Percentiles rank a stretch among this genome's conserved stretches.
These are phyloP conservation scores for Drosophila incognita DNA, from an alignment of 2,888 invertebrate species.

Conservation along the genomic window DNA sequence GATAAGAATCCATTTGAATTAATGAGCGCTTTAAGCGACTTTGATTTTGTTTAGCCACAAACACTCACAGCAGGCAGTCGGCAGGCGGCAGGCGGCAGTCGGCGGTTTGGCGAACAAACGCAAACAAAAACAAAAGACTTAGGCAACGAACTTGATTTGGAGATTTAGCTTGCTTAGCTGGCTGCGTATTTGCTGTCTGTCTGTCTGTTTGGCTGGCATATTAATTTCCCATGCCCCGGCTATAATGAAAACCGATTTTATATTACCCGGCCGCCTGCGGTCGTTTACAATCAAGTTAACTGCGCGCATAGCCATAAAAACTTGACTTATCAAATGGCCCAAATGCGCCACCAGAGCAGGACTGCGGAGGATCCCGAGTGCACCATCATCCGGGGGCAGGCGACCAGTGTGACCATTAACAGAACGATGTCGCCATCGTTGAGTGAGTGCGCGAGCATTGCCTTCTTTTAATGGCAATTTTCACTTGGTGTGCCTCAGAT, in stretches of 20 bases:
- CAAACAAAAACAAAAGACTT: conserved; percentile 76
- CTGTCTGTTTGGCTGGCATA: conserved; percentile 43
- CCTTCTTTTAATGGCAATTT: conserved; percentile 77
- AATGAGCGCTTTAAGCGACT: conserved; percentile 72
- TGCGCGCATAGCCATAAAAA: conserved; percentile 74
- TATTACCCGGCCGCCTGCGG: conserved; percentile 75
- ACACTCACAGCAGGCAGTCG: conserved; percentile 56
- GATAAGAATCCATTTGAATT: conserved; percentile 80
- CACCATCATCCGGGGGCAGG: conserved; percentile 8
- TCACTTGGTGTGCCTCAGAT: conserved; percentile 51
- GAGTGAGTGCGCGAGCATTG: conserved; percentile 65
- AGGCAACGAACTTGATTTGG: conserved; percentile 72
- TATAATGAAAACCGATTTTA: conserved; percentile 76
- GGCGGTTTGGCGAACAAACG: conserved; percentile 17
- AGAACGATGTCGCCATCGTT: conserved; percentile 71
- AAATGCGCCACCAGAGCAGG: conserved; percentile 54
- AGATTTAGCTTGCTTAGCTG: conserved; percentile 42
- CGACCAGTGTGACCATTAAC: conserved; percentile 71
- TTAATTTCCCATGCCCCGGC: conserved; percentile 73
- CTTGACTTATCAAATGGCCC: conserved; percentile 75
- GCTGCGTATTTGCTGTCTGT: conserved; percentile 20
- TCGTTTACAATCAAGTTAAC: conserved; percentile 80
- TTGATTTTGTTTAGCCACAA: conserved; percentile 73
- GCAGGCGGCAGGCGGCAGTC: conserved; percentile 25
- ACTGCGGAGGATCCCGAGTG: conserved; percentile 35